Evolutionary conservation across 2,797 vertebrate genomes (phyloP).

Genomic region (Chelonia mydas): DNA sequence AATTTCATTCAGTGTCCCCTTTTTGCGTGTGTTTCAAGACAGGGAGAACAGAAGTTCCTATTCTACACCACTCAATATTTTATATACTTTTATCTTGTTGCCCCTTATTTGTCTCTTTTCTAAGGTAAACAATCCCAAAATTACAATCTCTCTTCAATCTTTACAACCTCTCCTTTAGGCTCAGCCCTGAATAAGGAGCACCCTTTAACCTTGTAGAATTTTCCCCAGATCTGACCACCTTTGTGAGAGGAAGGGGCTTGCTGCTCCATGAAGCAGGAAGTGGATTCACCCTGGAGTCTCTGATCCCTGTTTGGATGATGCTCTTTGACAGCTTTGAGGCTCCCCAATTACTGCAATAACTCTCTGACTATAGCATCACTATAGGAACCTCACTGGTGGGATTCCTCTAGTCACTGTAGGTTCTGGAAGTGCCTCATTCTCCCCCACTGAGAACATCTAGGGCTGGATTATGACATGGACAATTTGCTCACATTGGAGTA

Average conservation of each 20-base stretch:
- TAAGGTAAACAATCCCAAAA: not conserved
- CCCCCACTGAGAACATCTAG: not conserved
- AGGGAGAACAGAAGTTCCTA: not conserved
- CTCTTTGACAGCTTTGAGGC: fast-evolving
- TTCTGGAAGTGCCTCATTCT: not conserved
- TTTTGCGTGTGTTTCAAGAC: not conserved
- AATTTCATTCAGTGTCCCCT: not conserved
- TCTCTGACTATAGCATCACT: not conserved
- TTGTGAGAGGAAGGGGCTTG: not conserved
- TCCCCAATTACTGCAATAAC: too few species aligned
- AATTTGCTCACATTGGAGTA: not conserved
- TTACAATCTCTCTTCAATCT: not conserved
- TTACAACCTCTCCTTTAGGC: not conserved
- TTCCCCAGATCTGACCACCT: not conserved
- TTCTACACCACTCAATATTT: not conserved
- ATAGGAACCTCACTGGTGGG: fast-evolving
- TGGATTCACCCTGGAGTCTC: not conserved
- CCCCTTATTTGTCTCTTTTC: not conserved
- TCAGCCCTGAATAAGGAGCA: not conserved
- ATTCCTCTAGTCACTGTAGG: not conserved
- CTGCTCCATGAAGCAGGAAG: not conserved
- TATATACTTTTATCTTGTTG: not conserved
- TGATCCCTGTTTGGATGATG: not conserved
- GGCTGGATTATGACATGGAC: not conserved
- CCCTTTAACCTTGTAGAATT: not conserved